Base-by-base conservation (phyloP, 2,797 vertebrate genomes). In the Anguilla marmorata region DNA sequence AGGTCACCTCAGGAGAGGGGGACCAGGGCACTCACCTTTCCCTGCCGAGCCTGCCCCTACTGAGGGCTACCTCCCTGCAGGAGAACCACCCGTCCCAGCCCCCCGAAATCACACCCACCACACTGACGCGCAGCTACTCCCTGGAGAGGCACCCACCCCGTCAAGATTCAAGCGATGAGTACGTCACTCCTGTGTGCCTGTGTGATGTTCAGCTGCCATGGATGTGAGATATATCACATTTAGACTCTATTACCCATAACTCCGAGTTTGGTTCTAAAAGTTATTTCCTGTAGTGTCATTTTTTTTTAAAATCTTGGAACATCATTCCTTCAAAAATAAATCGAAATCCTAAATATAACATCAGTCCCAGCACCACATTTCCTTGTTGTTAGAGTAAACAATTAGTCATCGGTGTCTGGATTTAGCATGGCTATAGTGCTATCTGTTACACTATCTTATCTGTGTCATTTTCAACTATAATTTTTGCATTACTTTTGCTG, bases 1-100 rank as follows among this genome's bases (percentile, higher is more conserved):
- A 92, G 27, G 58, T 88, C 7, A 91, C 54, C 45, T 52, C 69
- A 50, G 87, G 84, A 54, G 83, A 94, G 7, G 93, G 89, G 72
- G 87, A 88, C 0, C 93, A 87, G 0, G 84, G 88, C 33, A 86
- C 45, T 0, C 91, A 95, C 45, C 93, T 96, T 52, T 87, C 90
- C 6, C 92, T 90, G 0, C 94, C 93, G 86, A 89, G 91, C 91
- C 90, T 96, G 87, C 96, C 96, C 87, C 91, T 97, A 87, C 90
- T 97, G 37, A 95, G 95, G 9, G 95, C 95, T 24, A 93, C 96
- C 0, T 97, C 97, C 45, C 95, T 98, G 79, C 97, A 96, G 76
- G 97, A 98, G 1, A 94, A 93, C 9, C 91, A 94, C 0, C 89
- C 92, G 90, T 87, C 86, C 90, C 93, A 92, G 76, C 92, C 84